Evolutionary conservation across 2,888 invertebrate genomes (phyloP).

Genomic region (Athripsodes cinereus): DNA sequence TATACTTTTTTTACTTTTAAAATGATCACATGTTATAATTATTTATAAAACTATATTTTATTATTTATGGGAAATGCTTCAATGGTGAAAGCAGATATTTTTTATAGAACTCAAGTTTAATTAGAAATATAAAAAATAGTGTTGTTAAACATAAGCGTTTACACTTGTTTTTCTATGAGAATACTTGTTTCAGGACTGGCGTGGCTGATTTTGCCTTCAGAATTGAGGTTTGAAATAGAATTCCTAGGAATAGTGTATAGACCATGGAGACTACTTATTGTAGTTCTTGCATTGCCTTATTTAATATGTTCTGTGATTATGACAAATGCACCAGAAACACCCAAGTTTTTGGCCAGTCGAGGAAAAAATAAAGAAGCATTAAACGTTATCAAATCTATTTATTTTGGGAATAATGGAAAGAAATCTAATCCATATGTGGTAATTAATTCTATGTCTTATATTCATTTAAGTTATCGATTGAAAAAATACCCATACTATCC

Average conservation of each 20-base stretch:
- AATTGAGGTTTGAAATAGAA: conserved; percentile 41
- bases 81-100: no score
- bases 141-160: no score
- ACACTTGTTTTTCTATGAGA: no score
- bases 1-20: no score
- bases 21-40: no score
- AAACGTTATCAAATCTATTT: conserved; percentile 39
- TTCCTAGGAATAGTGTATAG: conserved; percentile 52
- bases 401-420: conserved; percentile 33
- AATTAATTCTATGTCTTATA: no score
- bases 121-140: no score
- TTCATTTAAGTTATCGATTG: no score
- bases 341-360: conserved; percentile 64
- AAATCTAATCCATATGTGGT: conserved; percentile 46
- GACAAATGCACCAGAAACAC: conserved; percentile 66
- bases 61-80: no score
- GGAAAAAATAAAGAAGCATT: conserved; percentile 56
- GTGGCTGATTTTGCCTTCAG: conserved; percentile 60
- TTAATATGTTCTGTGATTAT: conserved; percentile 54
- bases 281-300: conserved; percentile 60
- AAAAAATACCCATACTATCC: no score
- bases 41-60: no score
- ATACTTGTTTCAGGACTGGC: conserved; percentile 54
- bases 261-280: conserved; percentile 71
- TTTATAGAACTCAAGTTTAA: no score